A percentile compares a stretch with the other conserved stretches of the same genome.
phyloP scores from a whole-genome alignment of 2,888 invertebrate species.

The Epirrhoe alternata region DNA sequence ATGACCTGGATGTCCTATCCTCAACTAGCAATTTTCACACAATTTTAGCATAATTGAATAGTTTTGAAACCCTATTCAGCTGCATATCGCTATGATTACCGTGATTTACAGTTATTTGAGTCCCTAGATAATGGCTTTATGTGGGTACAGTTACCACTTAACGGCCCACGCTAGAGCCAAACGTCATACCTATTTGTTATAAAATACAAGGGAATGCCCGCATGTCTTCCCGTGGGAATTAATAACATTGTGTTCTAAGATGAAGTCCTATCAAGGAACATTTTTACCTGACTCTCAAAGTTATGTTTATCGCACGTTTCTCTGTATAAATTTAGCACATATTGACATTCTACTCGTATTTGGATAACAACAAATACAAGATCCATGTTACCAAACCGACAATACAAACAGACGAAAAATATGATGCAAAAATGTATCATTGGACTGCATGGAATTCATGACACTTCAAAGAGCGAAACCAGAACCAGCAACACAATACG shows the following conservation, averaged over 20 bases:
- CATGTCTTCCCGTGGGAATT: no score
- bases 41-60: conserved; percentile 8
- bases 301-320: no score
- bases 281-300: no score
- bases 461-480: not conserved
- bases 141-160: conserved; percentile 15
- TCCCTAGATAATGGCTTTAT: conserved; percentile 24
- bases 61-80: conserved; percentile 8
- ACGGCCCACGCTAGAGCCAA: conserved; percentile 16
- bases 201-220: not conserved
- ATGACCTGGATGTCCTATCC: not conserved
- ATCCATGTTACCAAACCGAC: not conserved
- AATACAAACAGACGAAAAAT: not conserved
- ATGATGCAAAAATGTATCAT: not conserved
- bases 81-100: conserved; percentile 13
- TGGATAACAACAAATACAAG: no score
- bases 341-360: no score
- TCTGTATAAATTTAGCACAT: no score
- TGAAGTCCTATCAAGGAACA: no score
- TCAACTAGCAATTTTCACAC: not conserved
- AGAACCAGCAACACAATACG: not conserved
- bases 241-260: no score
- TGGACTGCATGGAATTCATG: not conserved
- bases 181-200: not conserved
- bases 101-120: conserved; percentile 21